These are phyloP conservation scores for Trichogramma dendrolimi DNA, from an alignment of 2,888 invertebrate species.

Conservation along the genomic window DNA sequence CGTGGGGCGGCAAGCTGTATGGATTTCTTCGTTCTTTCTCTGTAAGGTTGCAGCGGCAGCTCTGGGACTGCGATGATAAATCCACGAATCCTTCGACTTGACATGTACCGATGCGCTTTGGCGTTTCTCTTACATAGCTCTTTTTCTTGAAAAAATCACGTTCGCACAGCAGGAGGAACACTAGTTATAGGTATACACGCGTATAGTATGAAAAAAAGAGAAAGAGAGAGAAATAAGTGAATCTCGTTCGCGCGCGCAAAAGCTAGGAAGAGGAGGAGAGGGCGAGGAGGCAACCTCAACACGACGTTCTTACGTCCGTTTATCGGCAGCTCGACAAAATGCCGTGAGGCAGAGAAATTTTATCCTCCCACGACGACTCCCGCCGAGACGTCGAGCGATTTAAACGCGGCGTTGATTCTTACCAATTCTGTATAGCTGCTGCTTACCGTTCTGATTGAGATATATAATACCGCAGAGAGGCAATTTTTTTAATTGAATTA, in stretches of 20 bases:
- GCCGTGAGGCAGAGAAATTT: slow-evolving; percentile 17
- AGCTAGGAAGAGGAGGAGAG: too few relatives aligned
- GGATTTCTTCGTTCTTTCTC: too few relatives aligned
- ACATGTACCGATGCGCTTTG: slow-evolving; percentile 1
- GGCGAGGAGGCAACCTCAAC: slow-evolving; percentile 23
- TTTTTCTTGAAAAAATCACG: slow-evolving; percentile 20
- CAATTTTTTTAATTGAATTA: slow-evolving; percentile 21
- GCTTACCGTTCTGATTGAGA: neutral
- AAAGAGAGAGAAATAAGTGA: too few relatives aligned
- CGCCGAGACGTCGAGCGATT: too few relatives aligned
- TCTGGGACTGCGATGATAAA: too few relatives aligned
- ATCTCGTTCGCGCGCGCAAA: too few relatives aligned
- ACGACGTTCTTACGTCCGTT: slow-evolving; percentile 29
- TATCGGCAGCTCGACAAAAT: slow-evolving; percentile 26
- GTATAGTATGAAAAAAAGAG: too few relatives aligned
- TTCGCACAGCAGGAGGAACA: neutral
- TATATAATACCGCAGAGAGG: neutral
- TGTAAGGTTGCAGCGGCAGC: too few relatives aligned
- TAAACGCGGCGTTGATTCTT: slow-evolving; percentile 7
- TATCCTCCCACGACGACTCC: slow-evolving; percentile 3
- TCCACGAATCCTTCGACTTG: too few relatives aligned
- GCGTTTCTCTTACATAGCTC: neutral
- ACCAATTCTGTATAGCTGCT: slow-evolving; percentile 7
- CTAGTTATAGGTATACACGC: too few relatives aligned
- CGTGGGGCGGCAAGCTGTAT: too few relatives aligned